Base-by-base conservation (phyloP, 2,113 vertebrate species). In the Excalfactoria chinensis region DNA sequence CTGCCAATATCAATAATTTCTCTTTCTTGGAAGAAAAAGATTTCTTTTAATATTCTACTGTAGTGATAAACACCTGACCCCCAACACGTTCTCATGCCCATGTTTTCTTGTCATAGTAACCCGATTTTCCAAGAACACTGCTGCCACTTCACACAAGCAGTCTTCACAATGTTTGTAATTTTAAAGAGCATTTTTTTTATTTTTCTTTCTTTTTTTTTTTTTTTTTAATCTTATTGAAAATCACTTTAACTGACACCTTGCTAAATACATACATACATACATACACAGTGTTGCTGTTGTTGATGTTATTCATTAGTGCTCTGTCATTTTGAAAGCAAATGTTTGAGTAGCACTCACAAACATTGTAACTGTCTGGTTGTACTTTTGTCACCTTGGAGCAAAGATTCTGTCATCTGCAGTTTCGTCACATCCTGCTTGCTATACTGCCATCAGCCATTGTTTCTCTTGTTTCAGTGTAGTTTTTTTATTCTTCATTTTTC, bases 351-450 rank as follows among this genome's bases (percentile, higher is more conserved):
- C 46, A 76, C 37, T 56, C 16, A 58, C 2, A 13, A 5, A 37
- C 16, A 4, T 68, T 43, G 62, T 22, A 73, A 13, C 30, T 64
- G 20, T 30, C 35, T 66, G 25, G 2, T 2, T 79, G 56, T 73
- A 25, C 80, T 95, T 88, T 86, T 23, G 67, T 86, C 14, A 76
- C 87, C 34, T 67, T 72, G 34, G 93, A 70, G 48, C 48, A 56
- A 12, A 25, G 7, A 43, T 55, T 43, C 25, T 66, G 20, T 35
- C 26, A 21, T 75, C 69, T 62, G 7, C 19, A 70, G 14, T 37
- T 81, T 79, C 9, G 8, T 84, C 19, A 48, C 4, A 34, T 3
- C 21, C 7, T 56, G 28, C 66, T 48, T 56, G 28, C 69, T 48
- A 43, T 8, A 53, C 6, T 48, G 2, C 4, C 17, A 35, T 60